These are phyloP conservation scores for Neopelma chrysocephalum DNA, from an alignment of 2,797 vertebrate genomes.

Conservation along the genomic window DNA sequence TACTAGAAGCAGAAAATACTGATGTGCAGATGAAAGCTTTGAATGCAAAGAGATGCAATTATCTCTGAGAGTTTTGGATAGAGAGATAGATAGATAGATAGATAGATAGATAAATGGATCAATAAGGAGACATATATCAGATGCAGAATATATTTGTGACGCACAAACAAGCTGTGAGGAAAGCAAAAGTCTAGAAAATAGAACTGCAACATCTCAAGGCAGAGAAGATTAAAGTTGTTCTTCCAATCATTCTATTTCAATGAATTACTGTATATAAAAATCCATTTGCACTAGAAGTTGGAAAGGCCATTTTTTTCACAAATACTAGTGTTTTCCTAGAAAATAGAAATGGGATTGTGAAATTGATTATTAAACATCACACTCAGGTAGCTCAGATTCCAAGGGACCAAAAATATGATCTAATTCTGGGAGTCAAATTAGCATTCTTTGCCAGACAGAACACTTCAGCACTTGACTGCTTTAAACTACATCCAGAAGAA, in stretches of 20 bases:
- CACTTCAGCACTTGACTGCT: not conserved
- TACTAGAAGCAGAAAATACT: not conserved
- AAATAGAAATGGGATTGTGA: not conserved
- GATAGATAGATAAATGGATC: not conserved
- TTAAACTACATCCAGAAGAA: not conserved
- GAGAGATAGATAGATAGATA: too few species aligned
- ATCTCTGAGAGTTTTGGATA: not conserved
- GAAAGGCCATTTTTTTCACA: not conserved
- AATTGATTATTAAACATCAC: not conserved
- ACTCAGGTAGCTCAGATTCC: not conserved
- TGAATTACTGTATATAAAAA: not conserved
- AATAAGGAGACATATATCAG: not conserved
- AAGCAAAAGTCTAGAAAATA: not conserved
- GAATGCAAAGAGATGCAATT: conserved; percentile 24
- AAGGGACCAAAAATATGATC: accelerated
- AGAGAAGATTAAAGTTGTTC: not conserved
- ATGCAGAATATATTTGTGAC: not conserved
- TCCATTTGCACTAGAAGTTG: not conserved
- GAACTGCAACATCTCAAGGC: not conserved
- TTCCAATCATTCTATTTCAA: not conserved
- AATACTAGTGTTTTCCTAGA: not conserved
- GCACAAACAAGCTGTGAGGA: not conserved
- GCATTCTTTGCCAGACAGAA: not conserved
- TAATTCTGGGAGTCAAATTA: not conserved
- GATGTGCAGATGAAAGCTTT: not conserved